phyloP scores from a whole-genome alignment of 1,140 invertebrate species.

The Danaus melanippus region DNA sequence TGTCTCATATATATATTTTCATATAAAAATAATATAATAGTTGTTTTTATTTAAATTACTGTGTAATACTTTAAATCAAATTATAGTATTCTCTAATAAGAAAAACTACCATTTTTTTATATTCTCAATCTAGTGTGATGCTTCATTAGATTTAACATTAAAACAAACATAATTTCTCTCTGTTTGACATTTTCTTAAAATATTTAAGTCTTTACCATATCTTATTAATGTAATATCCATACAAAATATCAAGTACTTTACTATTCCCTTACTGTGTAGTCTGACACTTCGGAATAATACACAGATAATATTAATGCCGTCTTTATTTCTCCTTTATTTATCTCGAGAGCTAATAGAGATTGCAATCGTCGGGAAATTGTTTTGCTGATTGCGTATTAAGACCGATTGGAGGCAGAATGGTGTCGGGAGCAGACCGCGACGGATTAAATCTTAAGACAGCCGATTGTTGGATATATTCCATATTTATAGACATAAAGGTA shows the following conservation, averaged over 20 bases:
- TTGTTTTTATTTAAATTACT: no score
- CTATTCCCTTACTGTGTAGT: conserved; percentile 35
- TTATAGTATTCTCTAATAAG: no score
- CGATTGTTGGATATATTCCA: conserved; percentile 1
- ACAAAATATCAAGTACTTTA: conserved; percentile 29
- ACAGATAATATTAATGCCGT: conserved; percentile 37
- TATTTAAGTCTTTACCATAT: background rate
- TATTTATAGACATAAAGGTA: no score
- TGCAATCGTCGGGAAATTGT: conserved; percentile 37
- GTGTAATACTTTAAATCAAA: no score
- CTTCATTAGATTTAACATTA: no score
- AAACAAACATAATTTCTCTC: no score
- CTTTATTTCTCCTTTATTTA: conserved; percentile 38
- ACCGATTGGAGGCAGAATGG: conserved; percentile 12
- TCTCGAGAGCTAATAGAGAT: conserved; percentile 38
- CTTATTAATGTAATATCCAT: conserved; percentile 17
- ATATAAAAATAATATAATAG: no score
- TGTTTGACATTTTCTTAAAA: no score
- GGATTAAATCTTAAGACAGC: conserved; percentile 12
- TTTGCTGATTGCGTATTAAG: conserved; percentile 50
- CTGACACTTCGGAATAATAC: conserved; percentile 38
- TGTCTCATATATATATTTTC: background rate
- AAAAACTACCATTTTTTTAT: no score
- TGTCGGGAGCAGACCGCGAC: conserved; percentile 13
- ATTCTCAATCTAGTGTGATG: no score